Evolutionary conservation across 2,797 vertebrate species (phyloP), one percentile per base, ranked within the genome.

Genomic region (Darevskia mixta): DNA sequence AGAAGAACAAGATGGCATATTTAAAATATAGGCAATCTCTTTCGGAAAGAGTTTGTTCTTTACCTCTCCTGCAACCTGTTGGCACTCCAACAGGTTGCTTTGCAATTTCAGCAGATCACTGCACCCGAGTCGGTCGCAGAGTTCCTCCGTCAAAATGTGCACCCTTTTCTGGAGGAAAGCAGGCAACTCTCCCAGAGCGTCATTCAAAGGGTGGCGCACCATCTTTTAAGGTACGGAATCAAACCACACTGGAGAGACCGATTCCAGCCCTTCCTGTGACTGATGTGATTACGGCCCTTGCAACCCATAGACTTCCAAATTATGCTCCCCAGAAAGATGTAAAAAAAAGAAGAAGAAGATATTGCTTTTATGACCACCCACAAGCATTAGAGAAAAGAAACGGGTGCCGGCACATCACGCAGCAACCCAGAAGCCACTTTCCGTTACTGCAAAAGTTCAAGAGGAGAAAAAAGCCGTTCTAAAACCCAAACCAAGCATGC

Each of bases 281-380:
- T 98, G 98, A 98, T 98, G 98, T 98, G 98, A 98, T 97, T 96
- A 95, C 97, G 95, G 97, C 97, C 97, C 97, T 96, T 97, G 96
- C 97, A 95, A 96, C 96, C 96, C 93, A 94, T 95, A 95, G 93
- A 93, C 94, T 92, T 94, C 94, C 92, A 93, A 94, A 94, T 94
- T 92, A 95, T 93, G 92, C 92, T 92, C 77, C 92, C 93, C 83
- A 89, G 17, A 82, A 86, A 69, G 66, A 66, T 85, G 87, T 89
- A 58, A 75, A 87, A 88, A 86, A 89, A n/a, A n/a, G n/a, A n/a
- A n/a, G n/a, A n/a, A n/a, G n/a, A n/a, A 87, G 58, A 87, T 77
- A 76, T 11, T 77, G 75, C 83, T 49, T 82, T 90, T 45, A 15
- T 27, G 73, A 82, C 41, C 80, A 82, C 91, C 92, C 83, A 2